These are phyloP conservation scores for Drosophila trapezifrons DNA, from an alignment of 1,140 invertebrate genomes.

Conservation along the genomic window DNA sequence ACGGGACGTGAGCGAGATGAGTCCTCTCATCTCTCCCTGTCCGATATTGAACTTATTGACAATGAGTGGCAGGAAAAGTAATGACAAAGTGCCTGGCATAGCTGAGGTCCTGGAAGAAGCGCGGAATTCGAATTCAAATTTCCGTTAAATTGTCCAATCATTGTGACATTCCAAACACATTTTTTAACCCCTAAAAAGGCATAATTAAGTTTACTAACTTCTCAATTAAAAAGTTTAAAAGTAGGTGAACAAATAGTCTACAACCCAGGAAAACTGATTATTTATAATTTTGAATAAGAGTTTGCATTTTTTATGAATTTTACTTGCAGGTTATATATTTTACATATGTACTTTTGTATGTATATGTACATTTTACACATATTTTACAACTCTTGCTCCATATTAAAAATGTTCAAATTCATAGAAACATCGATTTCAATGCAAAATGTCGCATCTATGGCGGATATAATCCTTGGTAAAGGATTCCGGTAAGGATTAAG, in stretches of 20 bases:
- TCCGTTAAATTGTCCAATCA: conserved; percentile 9
- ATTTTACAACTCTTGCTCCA: too few species aligned
- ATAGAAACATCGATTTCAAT: not conserved
- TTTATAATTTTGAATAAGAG: too few species aligned
- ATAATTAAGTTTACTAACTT: too few species aligned
- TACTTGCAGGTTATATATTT: not conserved
- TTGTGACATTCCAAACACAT: not conserved
- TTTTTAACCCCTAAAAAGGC: not conserved
- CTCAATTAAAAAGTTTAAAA: not conserved
- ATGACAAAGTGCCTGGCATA: conserved; percentile 1
- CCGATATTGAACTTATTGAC: conserved; percentile 19
- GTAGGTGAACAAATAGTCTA: rapidly evolving
- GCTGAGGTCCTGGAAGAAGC: not conserved
- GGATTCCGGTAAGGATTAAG: not conserved
- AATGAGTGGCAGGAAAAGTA: conserved; percentile 21
- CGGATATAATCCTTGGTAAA: not conserved
- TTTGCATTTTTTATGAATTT: not conserved
- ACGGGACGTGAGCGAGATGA: conserved; percentile 23
- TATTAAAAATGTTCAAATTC: not conserved
- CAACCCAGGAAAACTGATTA: too few species aligned
- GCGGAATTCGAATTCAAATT: conserved; percentile 14
- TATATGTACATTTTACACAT: too few species aligned
- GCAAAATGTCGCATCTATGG: not conserved
- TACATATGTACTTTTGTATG: too few species aligned
- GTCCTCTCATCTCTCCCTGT: conserved; percentile 1